Percentiles rank a stretch among this genome's conserved stretches.
Evolutionary conservation across 2,888 invertebrate species (phyloP).

Genomic region (Papilio demoleus): DNA sequence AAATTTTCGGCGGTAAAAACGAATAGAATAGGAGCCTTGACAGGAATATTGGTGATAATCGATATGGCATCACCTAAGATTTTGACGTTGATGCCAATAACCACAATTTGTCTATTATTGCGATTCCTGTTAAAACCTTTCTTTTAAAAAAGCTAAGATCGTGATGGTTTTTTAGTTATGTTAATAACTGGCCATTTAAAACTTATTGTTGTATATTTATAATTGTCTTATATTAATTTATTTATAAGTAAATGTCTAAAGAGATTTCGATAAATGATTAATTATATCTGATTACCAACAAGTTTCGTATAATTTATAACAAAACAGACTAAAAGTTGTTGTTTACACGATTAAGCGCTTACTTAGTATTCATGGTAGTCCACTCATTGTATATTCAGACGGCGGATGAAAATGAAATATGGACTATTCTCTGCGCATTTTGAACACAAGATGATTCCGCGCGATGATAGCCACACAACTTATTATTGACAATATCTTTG

Average conservation of each 20-base stretch:
- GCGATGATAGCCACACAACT: slow-evolving; percentile 56
- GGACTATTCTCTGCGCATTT: slow-evolving; percentile 78
- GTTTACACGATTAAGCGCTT: slow-evolving; percentile 81
- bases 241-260: neutral
- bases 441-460: slow-evolving; percentile 73
- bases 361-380: slow-evolving; percentile 79
- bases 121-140: too few species aligned
- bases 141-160: too few species aligned
- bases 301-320: slow-evolving; percentile 43
- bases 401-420: slow-evolving; percentile 80
- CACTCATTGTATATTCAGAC: slow-evolving; percentile 78
- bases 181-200: too few species aligned
- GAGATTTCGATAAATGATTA: slow-evolving; percentile 8
- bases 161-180: too few species aligned
- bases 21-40: too few species aligned
- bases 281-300: slow-evolving; percentile 27
- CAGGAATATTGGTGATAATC: too few species aligned
- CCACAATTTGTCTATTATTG: too few species aligned
- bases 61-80: too few species aligned
- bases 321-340: slow-evolving; percentile 75
- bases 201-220: too few species aligned
- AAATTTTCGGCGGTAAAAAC: too few species aligned
- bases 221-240: too few species aligned
- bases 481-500: slow-evolving; percentile 46
- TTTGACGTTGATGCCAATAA: too few species aligned